These are phyloP conservation scores for Colinus virginianus DNA, from an alignment of 2,113 vertebrate species.

Conservation along the genomic window DNA sequence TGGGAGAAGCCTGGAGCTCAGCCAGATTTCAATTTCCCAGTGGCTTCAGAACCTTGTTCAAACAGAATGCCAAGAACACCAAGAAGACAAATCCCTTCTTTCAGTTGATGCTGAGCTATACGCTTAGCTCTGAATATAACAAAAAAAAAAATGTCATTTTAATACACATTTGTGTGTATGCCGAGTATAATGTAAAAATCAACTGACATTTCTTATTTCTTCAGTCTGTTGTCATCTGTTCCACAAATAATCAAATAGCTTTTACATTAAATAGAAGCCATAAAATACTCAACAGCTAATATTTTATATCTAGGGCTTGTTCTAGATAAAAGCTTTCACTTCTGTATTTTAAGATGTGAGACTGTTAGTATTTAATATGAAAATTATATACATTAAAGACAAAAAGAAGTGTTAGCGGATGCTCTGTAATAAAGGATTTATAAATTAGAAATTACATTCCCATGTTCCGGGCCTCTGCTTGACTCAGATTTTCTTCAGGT, in stretches of 20 bases:
- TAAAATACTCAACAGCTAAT: background rate
- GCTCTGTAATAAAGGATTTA: background rate
- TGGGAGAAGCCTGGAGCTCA: background rate
- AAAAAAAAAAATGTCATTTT: background rate
- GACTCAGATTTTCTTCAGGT: slow-evolving; percentile 93
- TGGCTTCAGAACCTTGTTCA: background rate
- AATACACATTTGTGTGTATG: background rate
- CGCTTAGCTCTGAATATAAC: background rate
- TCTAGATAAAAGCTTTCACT: background rate
- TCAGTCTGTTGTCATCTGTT: background rate
- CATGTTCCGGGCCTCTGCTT: slow-evolving; percentile 97
- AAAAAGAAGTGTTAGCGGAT: background rate
- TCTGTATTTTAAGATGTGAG: background rate
- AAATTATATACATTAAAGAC: background rate
- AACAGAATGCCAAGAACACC: background rate
- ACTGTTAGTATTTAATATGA: background rate
- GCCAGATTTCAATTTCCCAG: background rate
- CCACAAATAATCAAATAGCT: background rate
- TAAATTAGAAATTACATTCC: slow-evolving; percentile 87
- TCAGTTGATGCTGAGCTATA: background rate
- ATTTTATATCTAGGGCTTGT: background rate
- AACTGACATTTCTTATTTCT: background rate
- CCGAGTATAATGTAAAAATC: background rate
- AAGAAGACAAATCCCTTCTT: background rate
- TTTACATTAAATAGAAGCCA: background rate